Percentiles rank a stretch among this genome's conserved stretches.
These are phyloP conservation scores for Papilio aristodemus DNA, from an alignment of 1,140 invertebrate genomes.

Conservation along the genomic window DNA sequence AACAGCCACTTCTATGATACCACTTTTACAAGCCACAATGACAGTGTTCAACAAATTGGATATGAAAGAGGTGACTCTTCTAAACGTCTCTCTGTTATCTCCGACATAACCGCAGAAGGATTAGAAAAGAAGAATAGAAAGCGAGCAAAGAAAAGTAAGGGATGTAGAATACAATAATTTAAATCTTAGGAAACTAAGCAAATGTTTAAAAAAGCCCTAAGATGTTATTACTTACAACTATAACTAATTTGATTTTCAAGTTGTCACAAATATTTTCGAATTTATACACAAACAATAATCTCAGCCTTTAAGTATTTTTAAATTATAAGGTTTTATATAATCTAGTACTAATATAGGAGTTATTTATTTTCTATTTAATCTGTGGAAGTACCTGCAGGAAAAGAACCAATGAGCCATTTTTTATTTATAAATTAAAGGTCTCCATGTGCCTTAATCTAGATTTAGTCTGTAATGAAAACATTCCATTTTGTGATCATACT, in stretches of 20 bases:
- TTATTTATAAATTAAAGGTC: conserved; percentile 48
- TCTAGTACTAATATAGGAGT: conserved; percentile 35
- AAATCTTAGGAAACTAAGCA: not conserved
- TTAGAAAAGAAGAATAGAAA: conserved; percentile 70
- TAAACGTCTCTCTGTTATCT: conserved; percentile 71
- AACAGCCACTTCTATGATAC: conserved; percentile 68
- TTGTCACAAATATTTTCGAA: conserved; percentile 29
- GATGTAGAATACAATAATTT: conserved; percentile 69
- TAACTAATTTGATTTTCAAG: conserved; percentile 34
- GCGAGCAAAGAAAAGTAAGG: conserved; percentile 69
- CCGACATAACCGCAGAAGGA: conserved; percentile 73
- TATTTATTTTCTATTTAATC: conserved; percentile 49
- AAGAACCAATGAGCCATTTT: conserved; percentile 67
- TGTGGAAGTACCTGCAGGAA: conserved; percentile 60
- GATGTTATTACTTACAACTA: not conserved
- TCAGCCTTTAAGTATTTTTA: conserved; percentile 30
- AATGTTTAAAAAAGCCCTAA: not conserved
- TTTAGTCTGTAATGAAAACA: conserved; percentile 48
- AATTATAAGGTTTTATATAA: conserved; percentile 33
- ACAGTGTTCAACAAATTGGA: conserved; percentile 39
- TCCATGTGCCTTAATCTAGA: conserved; percentile 46
- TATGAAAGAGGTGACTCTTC: conserved; percentile 54
- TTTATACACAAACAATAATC: conserved; percentile 17
- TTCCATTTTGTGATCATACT: conserved; percentile 55
- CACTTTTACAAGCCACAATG: conserved; percentile 55